Evolutionary conservation across 2,888 invertebrate genomes (phyloP), one percentile per base, ranked within the genome.

Genomic region (Loripinus fragilis): DNA sequence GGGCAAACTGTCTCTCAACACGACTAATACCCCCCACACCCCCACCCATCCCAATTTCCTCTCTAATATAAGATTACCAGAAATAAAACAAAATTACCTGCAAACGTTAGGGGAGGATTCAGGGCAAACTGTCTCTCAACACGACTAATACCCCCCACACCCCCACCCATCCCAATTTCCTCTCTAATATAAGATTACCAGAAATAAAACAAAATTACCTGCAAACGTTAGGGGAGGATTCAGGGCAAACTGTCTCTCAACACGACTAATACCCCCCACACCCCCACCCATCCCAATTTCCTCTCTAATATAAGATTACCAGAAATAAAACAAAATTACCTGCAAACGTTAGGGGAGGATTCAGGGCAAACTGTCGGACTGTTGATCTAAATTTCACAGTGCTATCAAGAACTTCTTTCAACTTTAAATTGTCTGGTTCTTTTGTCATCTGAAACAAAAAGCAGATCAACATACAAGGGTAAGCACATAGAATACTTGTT

Each of bases 371-470:
- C 64, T 83, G 50, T 60, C 83, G 64, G 28, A 83, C 78, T 64
- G 75, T 73, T 52, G 70, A 80, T 30, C 83, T 69, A 60, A 83
- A 83, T 45, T 80, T 80, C 35, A 83, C 74, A 17, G 80, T 72
- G 30, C 78, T 64, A 66, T 83, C 83, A 28, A 83, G 66, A 12
- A 83, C 76, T 23, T 83, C 78, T 41, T 71, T 75, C 45, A 83
- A 35, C 35, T 76, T 80, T 71, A 76, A 71, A 64, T 72, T 77
- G 35, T 74, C 82, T 38, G 76, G 67, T 30, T 76, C 74, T 50
- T 76, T 70, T 1, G 42, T 67, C 67, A 67, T 67, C 67, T 67
- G 45, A n/a, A n/a, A n/a, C 38, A 38, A 38, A 38, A 38, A 38
- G 12, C 38, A 38, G 5, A n/a, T n/a, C n/a, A 38, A 38, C 38